Evolutionary conservation across 1,140 invertebrate species (phyloP).

Genomic region (Euwallacea similis): DNA sequence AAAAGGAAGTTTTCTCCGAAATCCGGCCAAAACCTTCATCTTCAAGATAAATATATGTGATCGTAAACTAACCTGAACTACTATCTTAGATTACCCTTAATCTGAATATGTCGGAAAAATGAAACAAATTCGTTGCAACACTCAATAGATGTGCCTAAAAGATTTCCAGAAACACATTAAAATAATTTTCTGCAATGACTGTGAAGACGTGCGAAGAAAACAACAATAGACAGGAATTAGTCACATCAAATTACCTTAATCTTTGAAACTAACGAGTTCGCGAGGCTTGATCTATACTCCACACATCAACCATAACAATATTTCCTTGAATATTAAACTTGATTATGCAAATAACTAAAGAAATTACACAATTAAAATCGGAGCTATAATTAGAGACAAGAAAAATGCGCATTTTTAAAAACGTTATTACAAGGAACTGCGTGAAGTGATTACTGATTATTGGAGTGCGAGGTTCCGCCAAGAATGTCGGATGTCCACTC

Average conservation of each 20-base stretch:
- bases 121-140: no score
- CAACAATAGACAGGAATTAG: no score
- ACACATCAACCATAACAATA: constrained; percentile 17
- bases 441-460: constrained; percentile 39
- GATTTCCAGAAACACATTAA: no score
- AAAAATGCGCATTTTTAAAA: constrained; percentile 39
- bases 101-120: no score
- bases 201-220: no score
- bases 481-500: constrained; percentile 40
- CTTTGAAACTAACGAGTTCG: constrained; percentile 7
- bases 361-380: constrained; percentile 39
- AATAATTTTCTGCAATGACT: no score
- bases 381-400: constrained; percentile 36
- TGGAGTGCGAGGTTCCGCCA: constrained; percentile 39
- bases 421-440: constrained; percentile 33
- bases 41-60: no score
- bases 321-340: constrained; percentile 34
- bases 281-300: constrained; percentile 12
- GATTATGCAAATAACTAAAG: constrained; percentile 36
- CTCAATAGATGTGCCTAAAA: no score
- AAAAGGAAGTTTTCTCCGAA: no score
- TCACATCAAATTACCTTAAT: constrained; percentile 1
- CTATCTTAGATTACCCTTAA: no score
- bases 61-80: no score
- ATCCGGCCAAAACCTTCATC: no score